Evolutionary conservation across 2,888 invertebrate species (phyloP).

Genomic region (Drosophila emarginata): DNA sequence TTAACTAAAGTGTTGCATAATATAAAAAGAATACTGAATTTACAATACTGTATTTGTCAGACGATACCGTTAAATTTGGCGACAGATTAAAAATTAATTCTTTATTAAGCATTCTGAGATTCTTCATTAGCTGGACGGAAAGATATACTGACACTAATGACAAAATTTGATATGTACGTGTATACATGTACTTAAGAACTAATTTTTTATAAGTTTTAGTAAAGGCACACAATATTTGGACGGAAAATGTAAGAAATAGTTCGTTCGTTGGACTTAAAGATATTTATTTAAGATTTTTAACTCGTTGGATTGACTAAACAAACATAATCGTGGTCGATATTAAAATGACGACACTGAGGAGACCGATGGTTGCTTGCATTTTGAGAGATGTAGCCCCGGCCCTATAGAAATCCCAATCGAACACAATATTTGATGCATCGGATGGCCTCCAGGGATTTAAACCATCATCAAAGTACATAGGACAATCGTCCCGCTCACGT

Average conservation of each 20-base stretch:
- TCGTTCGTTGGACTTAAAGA: constrained; percentile 36
- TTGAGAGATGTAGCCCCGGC: constrained; percentile 56
- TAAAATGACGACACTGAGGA: background rate
- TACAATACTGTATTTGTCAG: background rate
- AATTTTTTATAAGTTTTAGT: constrained; percentile 26
- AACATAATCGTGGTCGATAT: background rate
- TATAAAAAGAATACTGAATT: background rate
- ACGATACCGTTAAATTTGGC: background rate
- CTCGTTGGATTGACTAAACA: constrained; percentile 30
- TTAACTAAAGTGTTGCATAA: background rate
- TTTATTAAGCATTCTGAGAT: constrained; percentile 60
- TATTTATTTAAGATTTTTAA: constrained; percentile 33
- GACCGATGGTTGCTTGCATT: background rate
- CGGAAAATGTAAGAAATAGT: constrained; percentile 16
- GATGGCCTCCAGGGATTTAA: constrained; percentile 91
- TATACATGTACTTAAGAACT: constrained; percentile 39
- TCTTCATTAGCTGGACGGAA: constrained; percentile 57
- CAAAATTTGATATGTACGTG: constrained; percentile 10
- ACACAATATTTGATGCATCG: constrained; percentile 89
- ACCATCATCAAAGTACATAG: constrained; percentile 98
- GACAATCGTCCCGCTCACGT: constrained; percentile 96
- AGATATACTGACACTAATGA: constrained; percentile 34
- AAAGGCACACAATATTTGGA: constrained; percentile 55
- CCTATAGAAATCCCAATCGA: constrained; percentile 85
- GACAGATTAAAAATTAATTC: background rate